phyloP scores from a whole-genome alignment of 2,113 vertebrate genomes.

The Gnathonemus echidnorhynchus region DNA sequence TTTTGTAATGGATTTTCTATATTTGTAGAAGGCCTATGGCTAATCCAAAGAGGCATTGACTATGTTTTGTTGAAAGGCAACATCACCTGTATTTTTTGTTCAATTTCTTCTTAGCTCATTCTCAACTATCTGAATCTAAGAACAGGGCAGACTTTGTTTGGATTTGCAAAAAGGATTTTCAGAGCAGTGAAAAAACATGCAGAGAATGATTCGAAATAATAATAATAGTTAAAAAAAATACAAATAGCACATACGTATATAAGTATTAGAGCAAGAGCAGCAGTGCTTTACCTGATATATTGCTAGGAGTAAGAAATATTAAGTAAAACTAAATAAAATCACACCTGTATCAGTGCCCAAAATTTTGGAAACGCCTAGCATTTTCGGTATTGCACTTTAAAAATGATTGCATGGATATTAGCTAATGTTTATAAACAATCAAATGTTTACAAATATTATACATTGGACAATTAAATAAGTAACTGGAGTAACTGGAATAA shows the following conservation, averaged over 20 bases:
- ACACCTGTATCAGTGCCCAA: neutral
- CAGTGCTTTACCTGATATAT: neutral
- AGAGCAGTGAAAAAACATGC: neutral
- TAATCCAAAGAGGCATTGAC: neutral
- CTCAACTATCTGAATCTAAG: neutral
- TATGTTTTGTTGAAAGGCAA: neutral
- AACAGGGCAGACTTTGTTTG: neutral
- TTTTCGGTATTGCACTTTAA: neutral
- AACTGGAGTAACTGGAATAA: neutral
- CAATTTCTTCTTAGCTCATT: neutral
- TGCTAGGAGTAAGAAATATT: neutral
- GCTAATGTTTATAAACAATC: neutral
- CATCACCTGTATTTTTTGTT: neutral
- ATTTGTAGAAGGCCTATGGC: neutral
- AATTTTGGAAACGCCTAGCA: neutral
- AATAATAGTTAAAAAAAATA: neutral
- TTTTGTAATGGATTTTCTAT: slow-evolving; percentile 4
- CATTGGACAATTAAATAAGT: neutral
- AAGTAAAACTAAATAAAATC: neutral
- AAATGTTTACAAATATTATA: neutral
- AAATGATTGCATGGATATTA: neutral
- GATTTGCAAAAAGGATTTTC: neutral
- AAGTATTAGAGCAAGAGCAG: neutral
- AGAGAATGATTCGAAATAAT: neutral
- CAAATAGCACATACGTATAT: neutral